These are phyloP conservation scores for Prochilodus magdalenae DNA, from an alignment of 2,113 vertebrate species.

Conservation along the genomic window DNA sequence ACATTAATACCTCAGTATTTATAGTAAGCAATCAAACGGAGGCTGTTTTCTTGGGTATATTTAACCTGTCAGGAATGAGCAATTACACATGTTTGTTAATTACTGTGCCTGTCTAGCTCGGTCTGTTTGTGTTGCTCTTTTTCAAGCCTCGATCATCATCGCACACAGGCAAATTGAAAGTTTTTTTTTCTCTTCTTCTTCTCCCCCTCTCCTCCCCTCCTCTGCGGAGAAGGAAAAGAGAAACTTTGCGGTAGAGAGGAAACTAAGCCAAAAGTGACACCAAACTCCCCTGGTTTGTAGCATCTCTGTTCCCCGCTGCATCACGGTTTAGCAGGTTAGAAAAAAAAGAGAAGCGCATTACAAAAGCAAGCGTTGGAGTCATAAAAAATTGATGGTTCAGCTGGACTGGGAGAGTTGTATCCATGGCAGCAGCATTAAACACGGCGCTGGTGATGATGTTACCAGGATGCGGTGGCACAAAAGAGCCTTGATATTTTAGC, in stretches of 20 bases:
- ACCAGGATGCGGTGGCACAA: constrained; percentile 78
- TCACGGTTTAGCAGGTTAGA: constrained; percentile 64
- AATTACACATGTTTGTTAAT: constrained; percentile 84
- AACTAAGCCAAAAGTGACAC: constrained; percentile 33
- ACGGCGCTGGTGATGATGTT: constrained; percentile 74
- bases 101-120: constrained; percentile 79
- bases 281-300: constrained; percentile 1
- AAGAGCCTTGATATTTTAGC: constrained; percentile 70
- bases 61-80: constrained; percentile 80
- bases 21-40: constrained; percentile 73
- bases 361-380: constrained; percentile 73
- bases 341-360: constrained; percentile 65
- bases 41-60: constrained; percentile 78
- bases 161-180: constrained; percentile 76
- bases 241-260: constrained; percentile 20
- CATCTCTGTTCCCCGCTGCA: constrained; percentile 68
- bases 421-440: constrained; percentile 83
- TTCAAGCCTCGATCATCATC: constrained; percentile 73
- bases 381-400: constrained; percentile 76
- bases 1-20: constrained; percentile 66
- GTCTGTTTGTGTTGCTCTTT: constrained; percentile 79
- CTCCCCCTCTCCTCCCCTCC: neutral
- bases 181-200: constrained; percentile 62
- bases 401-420: constrained; percentile 73
- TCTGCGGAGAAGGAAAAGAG: neutral